phyloP scores from a whole-genome alignment of 2,797 vertebrate species.

The Anomalospiza imberbis region DNA sequence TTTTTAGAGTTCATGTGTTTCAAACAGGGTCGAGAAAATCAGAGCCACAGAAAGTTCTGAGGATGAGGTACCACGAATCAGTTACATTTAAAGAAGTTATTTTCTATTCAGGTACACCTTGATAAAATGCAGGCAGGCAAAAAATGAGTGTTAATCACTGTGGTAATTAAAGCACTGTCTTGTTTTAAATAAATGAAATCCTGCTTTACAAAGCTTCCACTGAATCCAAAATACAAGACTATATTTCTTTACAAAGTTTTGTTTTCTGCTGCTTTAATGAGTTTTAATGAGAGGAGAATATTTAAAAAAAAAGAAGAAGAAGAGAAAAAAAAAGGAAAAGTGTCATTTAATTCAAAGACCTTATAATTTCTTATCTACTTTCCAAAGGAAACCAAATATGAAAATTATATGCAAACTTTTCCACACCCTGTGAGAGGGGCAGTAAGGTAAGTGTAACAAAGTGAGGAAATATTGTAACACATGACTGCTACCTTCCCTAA shows the following conservation, averaged over 20 bases:
- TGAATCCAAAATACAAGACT: not conserved
- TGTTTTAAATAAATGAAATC: not conserved
- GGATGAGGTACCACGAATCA: not conserved
- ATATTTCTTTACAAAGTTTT: not conserved
- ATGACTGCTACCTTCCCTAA: not conserved
- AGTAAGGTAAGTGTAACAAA: not conserved
- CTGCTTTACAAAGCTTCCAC: not conserved
- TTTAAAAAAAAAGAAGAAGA: not conserved
- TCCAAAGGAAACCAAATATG: not conserved
- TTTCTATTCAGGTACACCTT: not conserved
- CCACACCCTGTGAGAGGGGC: not conserved
- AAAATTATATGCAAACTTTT: fast-evolving
- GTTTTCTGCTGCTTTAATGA: not conserved
- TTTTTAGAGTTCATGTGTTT: not conserved
- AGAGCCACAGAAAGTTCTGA: not conserved
- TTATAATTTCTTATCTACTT: not conserved
- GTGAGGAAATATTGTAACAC: not conserved
- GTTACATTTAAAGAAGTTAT: not conserved
- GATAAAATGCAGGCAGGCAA: not conserved
- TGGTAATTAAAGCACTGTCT: not conserved
- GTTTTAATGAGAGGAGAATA: not conserved
- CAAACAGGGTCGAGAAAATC: not conserved
- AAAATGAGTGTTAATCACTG: not conserved
- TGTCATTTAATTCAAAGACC: not conserved
- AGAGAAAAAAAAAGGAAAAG: not conserved